Evolutionary conservation across 2,888 invertebrate species (phyloP), one percentile per base, ranked within the genome.

Genomic region (Cyclophora punctaria): DNA sequence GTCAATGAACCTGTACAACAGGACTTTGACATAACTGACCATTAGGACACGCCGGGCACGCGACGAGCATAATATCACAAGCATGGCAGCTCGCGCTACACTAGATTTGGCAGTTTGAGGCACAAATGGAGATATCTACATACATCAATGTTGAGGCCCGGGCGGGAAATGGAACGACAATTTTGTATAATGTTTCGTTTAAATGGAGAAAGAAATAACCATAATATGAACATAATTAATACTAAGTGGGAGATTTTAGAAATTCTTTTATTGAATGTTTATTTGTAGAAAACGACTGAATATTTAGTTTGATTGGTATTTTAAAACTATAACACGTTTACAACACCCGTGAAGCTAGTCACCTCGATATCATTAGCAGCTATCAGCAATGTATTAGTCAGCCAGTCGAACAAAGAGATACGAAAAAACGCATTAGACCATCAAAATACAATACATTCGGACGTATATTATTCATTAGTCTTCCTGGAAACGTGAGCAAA

Each of bases 401-500:
- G 41, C 48, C 44, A 50, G 20, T 20, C 49, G 48, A 49, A 56
- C 53, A 53, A 52, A 41, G 50, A 40, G 37, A 42, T 35, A 50
- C 35, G 48, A 48, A 51, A 52, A 57, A 48, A 44, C 43, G 51
- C 59, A 63, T 68, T 61, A 65, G 59, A 59, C 49, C 48, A 60
- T 59, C 56, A 57, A 65, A 37, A 37, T 37, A 56, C 60, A 44
- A 44, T 44, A 44, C 20, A 5, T 37, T 6, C 5, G 44, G 33
- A 34, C 33, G 57, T 50, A 50, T 60, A 62, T 60, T 53, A 67
- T 57, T 55, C 57, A 64, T 54, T 57, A 55, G 44, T 41, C 56
- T 73, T 66, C 70, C 63, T 53, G 68, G 74, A 73, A 56, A 52
- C 60, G 57, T 62, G 59, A 64, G 62, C 65, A 59, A 57, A 64